Evolutionary conservation across 2,888 invertebrate species (phyloP), one percentile per base, ranked within the genome.

Genomic region (Zonitis immaculata): DNA sequence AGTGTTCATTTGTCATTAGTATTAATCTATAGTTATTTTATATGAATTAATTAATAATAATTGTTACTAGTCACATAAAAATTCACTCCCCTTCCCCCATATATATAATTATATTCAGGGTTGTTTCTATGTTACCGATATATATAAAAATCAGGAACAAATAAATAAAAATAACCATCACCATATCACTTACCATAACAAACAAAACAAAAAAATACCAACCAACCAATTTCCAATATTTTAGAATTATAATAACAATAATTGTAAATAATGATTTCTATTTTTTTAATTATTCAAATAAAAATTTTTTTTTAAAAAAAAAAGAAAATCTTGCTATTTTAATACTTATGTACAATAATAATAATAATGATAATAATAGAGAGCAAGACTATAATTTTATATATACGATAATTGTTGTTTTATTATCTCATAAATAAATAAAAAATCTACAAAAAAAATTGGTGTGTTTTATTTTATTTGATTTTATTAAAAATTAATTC

Each of bases 401-500:
- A 32, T 32, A 46, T 62, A 62, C 62, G 61, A 52, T 57, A 56
- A 55, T 57, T 61, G 61, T 61, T 60, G 59, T 63, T 61, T 59
- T 60, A 63, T 57, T 56, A 59, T 56, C 58, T 61, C 59, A 56
- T 61, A 54, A 57, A 59, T 57, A 60, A 62, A 59, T 45, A 54
- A 58, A 51, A 57, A 52, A 60, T 55, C 42, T 42, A 52, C 30
- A 39, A 50, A 16, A 20, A n/a, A 30, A 12, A 43, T n/a, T 35
- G 35, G 43, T 27, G 9, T 47, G 42, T 32, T 30, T 18, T 16
- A 22, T 26, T 18, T 18, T 6, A 12, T 5, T 26, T 25, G 45
- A 39, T 42, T 22, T 20, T 49, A 20, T 57, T 60, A 59, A 81
- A 78, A 12, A 72, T 58, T 20, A 86, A 64, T 27, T 71, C 71